These are phyloP conservation scores for Ceratoteleas bidentatus DNA, from an alignment of 1,140 invertebrate species.

Conservation along the genomic window DNA sequence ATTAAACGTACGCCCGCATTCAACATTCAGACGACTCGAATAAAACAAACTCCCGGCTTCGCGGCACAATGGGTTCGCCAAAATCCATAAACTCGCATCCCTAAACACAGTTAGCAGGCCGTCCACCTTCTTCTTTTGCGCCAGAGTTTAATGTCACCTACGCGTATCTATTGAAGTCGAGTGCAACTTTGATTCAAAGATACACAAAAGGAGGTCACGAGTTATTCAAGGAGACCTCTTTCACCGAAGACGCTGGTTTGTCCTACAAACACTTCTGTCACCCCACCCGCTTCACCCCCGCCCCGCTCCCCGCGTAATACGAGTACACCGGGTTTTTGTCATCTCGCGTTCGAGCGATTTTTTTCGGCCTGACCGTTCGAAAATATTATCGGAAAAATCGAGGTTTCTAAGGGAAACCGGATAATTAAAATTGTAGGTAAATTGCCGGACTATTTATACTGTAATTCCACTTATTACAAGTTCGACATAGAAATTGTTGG, in stretches of 20 bases:
- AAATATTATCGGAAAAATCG: too few species aligned
- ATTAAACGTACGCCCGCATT: too few species aligned
- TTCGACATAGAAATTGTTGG: too few species aligned
- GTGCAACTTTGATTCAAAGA: slow-evolving; percentile 56
- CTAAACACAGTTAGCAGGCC: slow-evolving; percentile 21
- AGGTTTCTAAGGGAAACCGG: too few species aligned
- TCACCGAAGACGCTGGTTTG: slow-evolving; percentile 53
- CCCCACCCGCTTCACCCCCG: too few species aligned
- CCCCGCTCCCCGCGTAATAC: too few species aligned
- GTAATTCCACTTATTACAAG: too few species aligned
- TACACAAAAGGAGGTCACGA: slow-evolving; percentile 60
- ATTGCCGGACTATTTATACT: too few species aligned
- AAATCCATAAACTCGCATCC: background rate
- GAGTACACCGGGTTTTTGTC: slow-evolving; percentile 36
- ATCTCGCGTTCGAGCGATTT: slow-evolving; percentile 9
- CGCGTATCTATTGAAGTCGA: slow-evolving; percentile 53
- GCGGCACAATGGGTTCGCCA: too few species aligned
- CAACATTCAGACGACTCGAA: background rate
- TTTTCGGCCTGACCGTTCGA: background rate
- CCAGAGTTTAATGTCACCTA: slow-evolving; percentile 48
- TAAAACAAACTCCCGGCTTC: background rate
- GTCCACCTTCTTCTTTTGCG: slow-evolving; percentile 20
- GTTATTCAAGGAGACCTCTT: slow-evolving; percentile 55
- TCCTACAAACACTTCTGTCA: slow-evolving; percentile 52
- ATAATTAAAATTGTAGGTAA: too few species aligned